Evolutionary conservation across 2,113 vertebrate species (phyloP), one percentile per base, ranked within the genome.

Genomic region (Lasiurus borealis): DNA sequence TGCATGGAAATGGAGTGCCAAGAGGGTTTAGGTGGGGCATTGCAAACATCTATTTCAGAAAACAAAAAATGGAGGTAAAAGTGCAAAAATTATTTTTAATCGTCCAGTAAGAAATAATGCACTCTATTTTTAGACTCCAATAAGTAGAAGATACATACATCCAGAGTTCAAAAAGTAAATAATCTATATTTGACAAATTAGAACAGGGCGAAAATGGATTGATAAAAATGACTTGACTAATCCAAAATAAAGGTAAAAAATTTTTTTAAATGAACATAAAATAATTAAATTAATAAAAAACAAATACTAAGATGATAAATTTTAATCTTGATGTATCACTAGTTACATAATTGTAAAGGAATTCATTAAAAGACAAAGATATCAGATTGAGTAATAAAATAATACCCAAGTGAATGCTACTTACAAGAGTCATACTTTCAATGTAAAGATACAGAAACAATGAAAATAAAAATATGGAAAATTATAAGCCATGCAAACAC

Each of bases 61-160:
- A 50, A 40, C n/a, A n/a, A 40, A 73, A 68, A 62, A 31, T 8
- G 12, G 78, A 31, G 16, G 46, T 50, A 29, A 80, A 62, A 78
- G 34, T 11, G 86, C 18, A 85, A 73, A 82, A 62, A 54, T 86
- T 91, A 82, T 66, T 82, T 88, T 69, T 88, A 81, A 88, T 54
- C 21, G 64, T 57, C 23, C 23, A 44, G 54, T 40, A 88, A 89
- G 64, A 93, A 93, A 81, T 46, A 80, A 29, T 71, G 48, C 48
- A 34, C 8, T 25, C 34, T 73, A 44, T 89, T 73, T 75, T 48
- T 11, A 72, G 69, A 73, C 15, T 29, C 66, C 59, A 80, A 69
- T 82, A 80, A 95, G 68, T 31, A 84, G 34, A 85, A n/a, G 31
- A 80, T 34, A n/a, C 19, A 62, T 46, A 77, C n/a, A n/a, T 85